Base-by-base conservation (phyloP, 1,140 invertebrate genomes). In the Drosophila baimaii region DNA sequence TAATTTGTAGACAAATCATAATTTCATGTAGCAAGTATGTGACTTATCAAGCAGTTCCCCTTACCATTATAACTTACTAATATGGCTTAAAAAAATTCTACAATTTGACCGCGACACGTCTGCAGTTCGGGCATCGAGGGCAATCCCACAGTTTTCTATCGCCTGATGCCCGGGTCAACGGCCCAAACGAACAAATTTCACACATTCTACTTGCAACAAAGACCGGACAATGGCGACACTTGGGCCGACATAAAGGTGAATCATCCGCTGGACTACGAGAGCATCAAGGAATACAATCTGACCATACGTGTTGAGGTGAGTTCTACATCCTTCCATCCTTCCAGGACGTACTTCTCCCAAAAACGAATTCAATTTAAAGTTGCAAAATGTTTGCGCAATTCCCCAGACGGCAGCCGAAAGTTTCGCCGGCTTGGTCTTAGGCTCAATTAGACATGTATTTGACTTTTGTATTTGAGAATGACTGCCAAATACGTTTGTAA, bases 161-260 rank as follows among this genome's bases (percentile, higher is more conserved):
- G 96, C 52, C 93, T 98, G 91, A 98, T 98, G 95, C 97, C 97
- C 58, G 97, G 97, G 70, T 98, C 97, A 13, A 98, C 97, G 47
- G 97, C 97, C 3, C 97, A 98, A 93, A 98, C 97, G 47, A 98
- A 98, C 93, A 98, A 98, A 92, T 96, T 96, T 92, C 96, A 99
- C 92, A 98, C 97, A 46, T 98, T 98, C 93, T 98, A 98, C 93
- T 94, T 98, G 69, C 97, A 98, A 95, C 97, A 98, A 93, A 94
- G 97, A 88, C 95, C 95, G 39, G 97, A 98, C 79, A 96, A 97
- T 90, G 96, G 96, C 27, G 96, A 96, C 77, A 98, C 97, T 75
- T 98, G 97, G 97, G 97, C 97, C 12, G 97, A 98, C 91, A 97
- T 98, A 92, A 97, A 98, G 94, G 97, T 98, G 69, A 98, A 99